Evolutionary conservation across 2,113 vertebrate species (phyloP).

Genomic region (Aptenodytes patagonicus): DNA sequence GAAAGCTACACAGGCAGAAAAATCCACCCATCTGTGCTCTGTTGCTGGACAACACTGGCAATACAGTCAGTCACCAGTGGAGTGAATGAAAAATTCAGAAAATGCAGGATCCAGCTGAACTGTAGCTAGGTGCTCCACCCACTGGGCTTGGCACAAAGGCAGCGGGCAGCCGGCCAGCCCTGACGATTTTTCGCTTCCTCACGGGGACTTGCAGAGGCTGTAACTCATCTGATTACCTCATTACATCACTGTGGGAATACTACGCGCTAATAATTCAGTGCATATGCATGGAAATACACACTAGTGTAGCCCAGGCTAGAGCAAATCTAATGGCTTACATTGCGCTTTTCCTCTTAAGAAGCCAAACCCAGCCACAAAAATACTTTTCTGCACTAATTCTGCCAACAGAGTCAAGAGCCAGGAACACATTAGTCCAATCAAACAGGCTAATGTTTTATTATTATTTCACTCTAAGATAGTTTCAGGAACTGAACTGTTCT

Average conservation of each 20-base stretch:
- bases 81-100: neutral
- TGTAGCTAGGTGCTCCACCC: neutral
- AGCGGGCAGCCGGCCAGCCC: neutral
- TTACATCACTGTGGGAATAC: neutral
- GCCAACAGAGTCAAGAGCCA: neutral
- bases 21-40: rapidly evolving
- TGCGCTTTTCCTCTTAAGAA: neutral
- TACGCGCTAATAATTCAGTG: rapidly evolving
- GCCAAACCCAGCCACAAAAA: neutral
- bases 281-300: neutral
- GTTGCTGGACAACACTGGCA: rapidly evolving
- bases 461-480: neutral
- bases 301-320: neutral
- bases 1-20: neutral
- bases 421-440: neutral
- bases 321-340: neutral
- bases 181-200: neutral
- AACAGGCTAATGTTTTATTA: neutral
- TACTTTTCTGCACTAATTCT: neutral
- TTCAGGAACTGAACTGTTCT: neutral
- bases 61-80: neutral
- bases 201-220: neutral
- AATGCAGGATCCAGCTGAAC: neutral
- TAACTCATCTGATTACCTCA: neutral
- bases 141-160: neutral